Percentiles rank a stretch among this genome's conserved stretches.
phyloP scores from a whole-genome alignment of 2,113 vertebrate species.

The Nannospalax galili region DNA sequence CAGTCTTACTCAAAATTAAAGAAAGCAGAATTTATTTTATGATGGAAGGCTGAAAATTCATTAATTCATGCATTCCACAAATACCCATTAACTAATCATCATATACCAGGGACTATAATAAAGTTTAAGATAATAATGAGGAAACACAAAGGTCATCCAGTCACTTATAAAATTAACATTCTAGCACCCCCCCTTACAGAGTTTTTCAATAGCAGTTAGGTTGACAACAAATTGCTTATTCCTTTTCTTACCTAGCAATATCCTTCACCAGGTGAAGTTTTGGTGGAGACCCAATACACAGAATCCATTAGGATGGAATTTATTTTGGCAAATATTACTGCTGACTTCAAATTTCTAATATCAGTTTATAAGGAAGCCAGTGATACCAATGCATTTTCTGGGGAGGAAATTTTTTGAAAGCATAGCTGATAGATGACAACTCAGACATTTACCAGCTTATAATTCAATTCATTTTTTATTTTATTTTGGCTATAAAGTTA shows the following conservation, averaged over 20 bases:
- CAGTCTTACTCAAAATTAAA: not conserved
- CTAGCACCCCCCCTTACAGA: not conserved
- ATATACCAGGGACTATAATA: not conserved
- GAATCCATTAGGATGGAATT: not conserved
- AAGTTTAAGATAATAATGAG: not conserved
- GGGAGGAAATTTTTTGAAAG: not conserved
- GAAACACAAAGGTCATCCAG: not conserved
- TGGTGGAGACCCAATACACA: not conserved
- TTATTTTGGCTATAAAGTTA: not conserved
- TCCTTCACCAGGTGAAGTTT: not conserved
- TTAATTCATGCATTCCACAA: not conserved
- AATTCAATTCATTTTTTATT: not conserved
- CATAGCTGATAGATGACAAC: not conserved
- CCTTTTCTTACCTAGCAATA: not conserved
- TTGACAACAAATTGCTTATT: not conserved
- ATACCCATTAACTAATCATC: not conserved
- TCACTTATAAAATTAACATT: not conserved
- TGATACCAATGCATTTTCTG: not conserved
- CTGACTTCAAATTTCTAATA: not conserved
- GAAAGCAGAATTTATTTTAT: not conserved
- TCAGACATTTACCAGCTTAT: not conserved
- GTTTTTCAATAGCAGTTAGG: not conserved
- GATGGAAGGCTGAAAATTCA: not conserved
- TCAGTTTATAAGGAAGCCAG: not conserved
- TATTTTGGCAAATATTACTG: not conserved